A percentile compares a stretch with the other conserved stretches of the same genome.
phyloP scores from a whole-genome alignment of 35 echinoderm and acorn worm species.

The Hemicentrotus pulcherrimus region DNA sequence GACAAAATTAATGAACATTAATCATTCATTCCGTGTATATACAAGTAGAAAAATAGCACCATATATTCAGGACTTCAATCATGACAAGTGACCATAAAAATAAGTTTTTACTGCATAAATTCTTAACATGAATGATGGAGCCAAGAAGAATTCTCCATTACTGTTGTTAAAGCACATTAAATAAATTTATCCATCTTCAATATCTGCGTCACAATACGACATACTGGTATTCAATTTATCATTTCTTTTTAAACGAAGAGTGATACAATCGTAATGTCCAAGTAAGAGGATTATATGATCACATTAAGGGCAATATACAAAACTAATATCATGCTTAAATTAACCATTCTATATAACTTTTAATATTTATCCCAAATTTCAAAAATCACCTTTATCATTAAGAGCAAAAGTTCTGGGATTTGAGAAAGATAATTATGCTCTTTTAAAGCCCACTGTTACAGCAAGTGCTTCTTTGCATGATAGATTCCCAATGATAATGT shows the following conservation, averaged over 20 bases:
- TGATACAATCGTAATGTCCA: not conserved
- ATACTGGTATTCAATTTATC: not conserved
- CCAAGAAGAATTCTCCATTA: too few species aligned
- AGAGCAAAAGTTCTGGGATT: not conserved
- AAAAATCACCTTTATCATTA: not conserved
- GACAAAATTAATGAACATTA: not conserved
- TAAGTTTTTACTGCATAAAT: too few species aligned
- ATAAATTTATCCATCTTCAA: not conserved
- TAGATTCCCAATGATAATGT: not conserved
- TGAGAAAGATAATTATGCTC: not conserved
- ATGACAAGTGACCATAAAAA: too few species aligned
- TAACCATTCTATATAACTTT: too few species aligned
- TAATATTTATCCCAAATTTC: not conserved
- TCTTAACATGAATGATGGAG: too few species aligned
- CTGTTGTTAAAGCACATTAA: not conserved
- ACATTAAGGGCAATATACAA: too few species aligned
- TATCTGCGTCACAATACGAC: not conserved
- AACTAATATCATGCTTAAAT: not conserved
- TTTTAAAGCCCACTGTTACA: not conserved
- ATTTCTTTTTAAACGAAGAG: not conserved
- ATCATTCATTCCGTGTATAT: not conserved
- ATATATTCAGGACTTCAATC: not conserved
- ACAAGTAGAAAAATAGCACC: not conserved
- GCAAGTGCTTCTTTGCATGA: not conserved
- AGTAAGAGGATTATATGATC: not conserved